phyloP scores from a whole-genome alignment of 2,113 vertebrate genomes.

The Stictonetta naevosa region DNA sequence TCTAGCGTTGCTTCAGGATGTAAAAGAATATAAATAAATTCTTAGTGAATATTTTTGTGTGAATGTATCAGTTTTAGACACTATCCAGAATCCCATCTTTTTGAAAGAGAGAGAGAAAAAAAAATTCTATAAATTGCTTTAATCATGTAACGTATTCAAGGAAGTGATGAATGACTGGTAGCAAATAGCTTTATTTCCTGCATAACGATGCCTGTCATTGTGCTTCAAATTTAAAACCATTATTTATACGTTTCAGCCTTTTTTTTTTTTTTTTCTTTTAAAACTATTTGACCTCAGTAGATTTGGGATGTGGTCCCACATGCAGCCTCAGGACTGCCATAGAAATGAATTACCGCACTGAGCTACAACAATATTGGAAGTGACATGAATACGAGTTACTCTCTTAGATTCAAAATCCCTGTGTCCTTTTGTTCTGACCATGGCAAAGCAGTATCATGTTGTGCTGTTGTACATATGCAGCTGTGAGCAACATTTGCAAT shows the following conservation, averaged over 20 bases:
- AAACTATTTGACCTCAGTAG: neutral
- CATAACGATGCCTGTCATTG: rapidly evolving
- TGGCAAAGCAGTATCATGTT: neutral
- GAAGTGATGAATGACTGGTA: neutral
- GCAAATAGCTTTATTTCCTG: neutral
- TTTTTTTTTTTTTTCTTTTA: neutral
- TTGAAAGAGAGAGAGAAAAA: neutral
- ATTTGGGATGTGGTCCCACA: neutral
- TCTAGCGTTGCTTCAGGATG: neutral
- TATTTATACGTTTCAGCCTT: neutral
- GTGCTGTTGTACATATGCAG: neutral
- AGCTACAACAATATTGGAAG: neutral
- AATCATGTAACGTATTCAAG: neutral
- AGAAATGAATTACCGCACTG: neutral
- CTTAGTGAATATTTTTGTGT: neutral
- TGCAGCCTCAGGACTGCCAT: neutral
- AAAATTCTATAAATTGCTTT: neutral
- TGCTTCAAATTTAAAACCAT: neutral
- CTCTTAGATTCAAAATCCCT: neutral
- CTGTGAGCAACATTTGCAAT: neutral
- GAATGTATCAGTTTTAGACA: neutral
- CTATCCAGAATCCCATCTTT: neutral
- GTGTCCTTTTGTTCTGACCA: neutral
- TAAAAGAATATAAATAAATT: slow-evolving; percentile 29
- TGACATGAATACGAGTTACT: neutral